Percentiles rank a stretch among this genome's conserved stretches.
Conservation (phyloP, 2,888 invertebrate species). For the Neoitamus cyanurus region DNA sequence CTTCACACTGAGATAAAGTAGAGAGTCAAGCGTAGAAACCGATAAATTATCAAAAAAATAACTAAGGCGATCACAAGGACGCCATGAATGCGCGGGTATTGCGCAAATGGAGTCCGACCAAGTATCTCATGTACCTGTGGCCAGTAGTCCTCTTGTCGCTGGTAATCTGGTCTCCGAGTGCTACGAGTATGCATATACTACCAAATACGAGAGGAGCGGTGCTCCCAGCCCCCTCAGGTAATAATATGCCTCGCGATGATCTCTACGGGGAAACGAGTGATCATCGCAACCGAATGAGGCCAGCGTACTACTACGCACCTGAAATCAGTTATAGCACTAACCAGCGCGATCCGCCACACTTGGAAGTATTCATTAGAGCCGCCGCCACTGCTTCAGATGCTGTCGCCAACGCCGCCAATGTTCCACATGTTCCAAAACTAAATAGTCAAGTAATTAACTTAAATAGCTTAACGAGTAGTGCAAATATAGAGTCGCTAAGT, state of each 20-base stretch:
- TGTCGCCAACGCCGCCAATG: slow-evolving; percentile 50
- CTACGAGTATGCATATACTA: slow-evolving; percentile 58
- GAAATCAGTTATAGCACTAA: slow-evolving; percentile 40
- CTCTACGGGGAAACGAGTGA: slow-evolving; percentile 39
- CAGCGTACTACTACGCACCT: slow-evolving; percentile 44
- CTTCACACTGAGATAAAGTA: neutral
- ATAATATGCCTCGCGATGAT: slow-evolving; percentile 34
- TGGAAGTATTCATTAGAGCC: slow-evolving; percentile 44
- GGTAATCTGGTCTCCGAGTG: slow-evolving; percentile 62
- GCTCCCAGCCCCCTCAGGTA: slow-evolving; percentile 38
- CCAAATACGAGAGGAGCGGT: slow-evolving; percentile 54
- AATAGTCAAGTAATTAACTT: slow-evolving; percentile 64
- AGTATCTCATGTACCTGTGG: slow-evolving; percentile 66
- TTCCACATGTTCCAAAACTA: slow-evolving; percentile 65
- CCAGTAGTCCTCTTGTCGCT: slow-evolving; percentile 64
- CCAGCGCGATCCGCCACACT: slow-evolving; percentile 9
- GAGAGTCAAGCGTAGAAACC: neutral
- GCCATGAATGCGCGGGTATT: slow-evolving; percentile 68
- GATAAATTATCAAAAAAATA: slow-evolving; percentile 2
- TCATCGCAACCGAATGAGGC: slow-evolving; percentile 46
- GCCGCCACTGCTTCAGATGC: slow-evolving; percentile 45
- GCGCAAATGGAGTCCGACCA: slow-evolving; percentile 68
- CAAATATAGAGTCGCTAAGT: slow-evolving; percentile 51
- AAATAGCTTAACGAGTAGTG: slow-evolving; percentile 55
- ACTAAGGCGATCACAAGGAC: slow-evolving; percentile 57